Base-by-base conservation (phyloP, 1,140 invertebrate genomes). In the Theocolax elegans region DNA sequence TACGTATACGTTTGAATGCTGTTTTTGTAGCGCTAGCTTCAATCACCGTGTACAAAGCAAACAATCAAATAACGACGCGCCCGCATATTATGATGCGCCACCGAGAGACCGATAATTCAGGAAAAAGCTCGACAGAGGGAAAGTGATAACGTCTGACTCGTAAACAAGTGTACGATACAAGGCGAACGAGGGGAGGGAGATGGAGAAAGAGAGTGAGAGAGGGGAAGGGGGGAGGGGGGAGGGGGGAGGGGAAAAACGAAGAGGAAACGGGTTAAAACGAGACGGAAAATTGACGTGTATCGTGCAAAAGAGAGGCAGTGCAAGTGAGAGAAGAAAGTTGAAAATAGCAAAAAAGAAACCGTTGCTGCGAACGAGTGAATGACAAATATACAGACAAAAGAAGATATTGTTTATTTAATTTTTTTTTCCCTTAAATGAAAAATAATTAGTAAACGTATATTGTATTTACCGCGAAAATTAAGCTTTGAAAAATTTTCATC, bases 71-170 rank as follows among this genome's bases (percentile, higher is more conserved):
- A 62, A 62, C 59, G 58, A 25, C 38, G 13, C 21, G 13, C 40
- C 42, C 42, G 42, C 59, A 46, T 29, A 62, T 62, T 62, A 62
- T 48, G 59, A 59, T 42, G 19, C n/a, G 40, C 13, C 25, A 40
- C 21, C 58, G 35, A 40, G 60, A 27, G 56, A 59, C 35, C 53
- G 53, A 59, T 59, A 62, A 46, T 23, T 46, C 38, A 4, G 7
- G 58, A n/a, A 29, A 49, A 35, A 63, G 69, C 58, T 42, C 29
- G 72, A 70, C 51, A 68, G 60, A 67, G 62, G 19, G 71, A 67
- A 56, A 66, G 27, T 42, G 62, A 71, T 71, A 67, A 72, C 65
- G 53, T 63, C 62, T 64, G 67, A 56, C 63, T 59, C 49, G 56
- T 29, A 64, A 64, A 69, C 63, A 54, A 51, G 66, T 49, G 70